Evolutionary conservation across 1,140 invertebrate genomes (phyloP), one percentile per base, ranked within the genome.

Genomic region (Ruditapes philippinarum): DNA sequence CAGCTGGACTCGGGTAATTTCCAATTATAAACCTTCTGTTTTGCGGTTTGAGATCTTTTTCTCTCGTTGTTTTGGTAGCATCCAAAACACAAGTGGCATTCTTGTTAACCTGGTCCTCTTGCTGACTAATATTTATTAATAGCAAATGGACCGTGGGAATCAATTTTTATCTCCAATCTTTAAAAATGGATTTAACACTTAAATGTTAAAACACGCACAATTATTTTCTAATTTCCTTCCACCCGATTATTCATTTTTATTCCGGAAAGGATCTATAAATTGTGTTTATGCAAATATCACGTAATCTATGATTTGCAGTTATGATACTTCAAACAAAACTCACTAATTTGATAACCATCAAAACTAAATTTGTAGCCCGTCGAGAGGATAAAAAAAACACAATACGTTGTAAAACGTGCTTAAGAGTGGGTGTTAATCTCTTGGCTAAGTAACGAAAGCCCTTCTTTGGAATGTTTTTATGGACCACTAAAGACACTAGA

Each of bases 21-120:
- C 65, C 36, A 70, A 70, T 70, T 70, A 70, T 70, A 70, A 70
- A 70, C 38, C 36, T 38, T 36, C 14, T 70, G 36, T 70, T 70
- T 38, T 70, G 65, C 22, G 33, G 33, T 22, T 38, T 70, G 4
- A n/a, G 19, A 70, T 36, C 36, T 4, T 70, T 36, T 38, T 9
- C 36, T 38, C 14, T 40, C 65, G 65, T 70, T 70, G 65, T 70
- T 36, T 70, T 70, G 65, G 65, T 5, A 70, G 65, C 33, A 70
- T 70, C 65, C 25, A 70, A 70, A 70, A 70, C 65, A 70, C 9
- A 31, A 31, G 65, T 28, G 65, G 7, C 12, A 38, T 36, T 70
- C 38, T 38, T 38, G 65, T 70, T 25, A 70, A 22, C 0, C 22
- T 70, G 33, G 33, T 28, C 65, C 14, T 7, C 4, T 28, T 28